A percentile compares a stretch with the other conserved stretches of the same genome.
Evolutionary conservation across 2,797 vertebrate genomes (phyloP).

Genomic region (Megaceryle alcyon): DNA sequence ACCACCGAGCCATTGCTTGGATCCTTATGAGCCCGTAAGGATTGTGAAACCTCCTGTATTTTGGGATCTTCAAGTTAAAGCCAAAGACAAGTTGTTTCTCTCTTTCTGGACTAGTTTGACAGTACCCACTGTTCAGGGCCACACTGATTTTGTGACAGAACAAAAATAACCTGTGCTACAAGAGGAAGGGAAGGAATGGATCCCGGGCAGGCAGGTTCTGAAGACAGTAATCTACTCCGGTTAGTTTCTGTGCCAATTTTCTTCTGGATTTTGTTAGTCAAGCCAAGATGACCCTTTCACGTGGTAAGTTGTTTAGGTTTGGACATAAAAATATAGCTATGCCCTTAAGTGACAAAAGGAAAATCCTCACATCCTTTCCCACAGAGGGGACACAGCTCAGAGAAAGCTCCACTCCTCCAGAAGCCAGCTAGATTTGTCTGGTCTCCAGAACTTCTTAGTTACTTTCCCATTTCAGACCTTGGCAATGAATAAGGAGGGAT

Average conservation of each 20-base stretch:
- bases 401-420: not conserved
- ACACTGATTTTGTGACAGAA: not conserved
- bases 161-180: not conserved
- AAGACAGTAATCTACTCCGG: not conserved
- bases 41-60: not conserved
- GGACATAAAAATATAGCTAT: not conserved
- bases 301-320: not conserved
- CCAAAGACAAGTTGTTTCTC: not conserved
- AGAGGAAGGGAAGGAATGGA: not conserved
- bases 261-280: not conserved
- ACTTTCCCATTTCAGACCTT: not conserved
- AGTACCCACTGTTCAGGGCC: not conserved
- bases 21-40: not conserved
- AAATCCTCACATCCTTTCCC: not conserved
- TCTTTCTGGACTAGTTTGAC: not conserved
- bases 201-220: not conserved
- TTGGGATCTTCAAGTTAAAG: not conserved
- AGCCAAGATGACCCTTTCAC: not conserved
- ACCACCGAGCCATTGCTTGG: rapidly evolving
- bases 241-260: not conserved
- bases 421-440: not conserved
- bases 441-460: not conserved
- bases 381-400: not conserved
- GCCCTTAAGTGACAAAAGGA: not conserved
- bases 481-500: not conserved